Evolutionary conservation across 2,888 invertebrate species (phyloP).

Genomic region (Muscina levida): DNA sequence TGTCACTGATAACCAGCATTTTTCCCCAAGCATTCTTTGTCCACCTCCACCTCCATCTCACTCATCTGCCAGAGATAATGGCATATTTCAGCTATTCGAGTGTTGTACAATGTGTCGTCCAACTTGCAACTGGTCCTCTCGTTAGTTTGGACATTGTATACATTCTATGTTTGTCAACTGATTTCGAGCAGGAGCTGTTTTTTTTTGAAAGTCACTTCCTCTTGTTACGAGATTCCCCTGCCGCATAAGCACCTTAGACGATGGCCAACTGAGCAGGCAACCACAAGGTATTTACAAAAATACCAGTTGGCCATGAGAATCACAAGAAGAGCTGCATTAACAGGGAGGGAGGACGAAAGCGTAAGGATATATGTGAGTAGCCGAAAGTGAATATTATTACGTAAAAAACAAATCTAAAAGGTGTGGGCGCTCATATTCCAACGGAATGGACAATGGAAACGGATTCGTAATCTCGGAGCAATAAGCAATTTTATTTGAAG

Average conservation of each 20-base stretch:
- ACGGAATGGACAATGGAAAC: too few species aligned
- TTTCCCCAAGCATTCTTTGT: slow-evolving; percentile 25
- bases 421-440: too few species aligned
- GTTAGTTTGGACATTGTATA: background rate
- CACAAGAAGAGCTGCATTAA: background rate
- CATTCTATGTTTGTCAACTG: slow-evolving; percentile 58
- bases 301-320: slow-evolving; percentile 20
- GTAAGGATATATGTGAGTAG: too few species aligned
- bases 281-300: slow-evolving; percentile 30
- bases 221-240: slow-evolving; percentile 41
- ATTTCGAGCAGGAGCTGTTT: slow-evolving; percentile 38
- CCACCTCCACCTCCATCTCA: background rate
- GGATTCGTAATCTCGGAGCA: too few species aligned
- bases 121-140: slow-evolving; percentile 7
- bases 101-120: slow-evolving; percentile 25
- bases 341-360: too few species aligned
- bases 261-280: slow-evolving; percentile 50
- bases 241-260: slow-evolving; percentile 53
- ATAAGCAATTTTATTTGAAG: too few species aligned
- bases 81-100: slow-evolving; percentile 26
- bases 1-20: slow-evolving; percentile 44
- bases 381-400: too few species aligned
- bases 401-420: too few species aligned
- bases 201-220: background rate
- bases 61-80: slow-evolving; percentile 17